phyloP scores from a whole-genome alignment of 2,888 invertebrate genomes.

The Ophioninae sp. region DNA sequence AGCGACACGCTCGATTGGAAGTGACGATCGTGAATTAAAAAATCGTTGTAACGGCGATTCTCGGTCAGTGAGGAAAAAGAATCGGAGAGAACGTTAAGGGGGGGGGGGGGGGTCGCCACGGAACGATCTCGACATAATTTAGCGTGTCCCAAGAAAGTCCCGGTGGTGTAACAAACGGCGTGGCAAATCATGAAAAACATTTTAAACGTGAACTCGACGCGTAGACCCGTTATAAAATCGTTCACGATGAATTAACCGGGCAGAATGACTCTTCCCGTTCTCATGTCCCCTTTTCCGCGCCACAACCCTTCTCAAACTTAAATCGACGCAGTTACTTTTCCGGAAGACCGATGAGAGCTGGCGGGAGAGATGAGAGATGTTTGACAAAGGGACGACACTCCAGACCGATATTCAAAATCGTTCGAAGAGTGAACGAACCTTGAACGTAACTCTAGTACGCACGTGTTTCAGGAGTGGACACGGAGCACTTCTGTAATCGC shows the following conservation, averaged over 20 bases:
- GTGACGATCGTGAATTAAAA: background rate
- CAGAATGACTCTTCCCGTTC: conserved; percentile 28
- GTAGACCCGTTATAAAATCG: conserved; percentile 71
- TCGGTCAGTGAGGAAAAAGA: conserved; percentile 27
- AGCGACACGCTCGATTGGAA: background rate
- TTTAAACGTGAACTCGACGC: background rate
- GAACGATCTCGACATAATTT: conserved; percentile 24
- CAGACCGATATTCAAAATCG: background rate
- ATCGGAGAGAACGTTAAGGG: conserved; percentile 13
- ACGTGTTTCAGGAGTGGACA: too few relatives aligned
- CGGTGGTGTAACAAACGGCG: conserved; percentile 17
- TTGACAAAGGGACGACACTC: background rate
- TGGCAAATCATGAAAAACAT: conserved; percentile 5
- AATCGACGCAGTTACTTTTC: conserved; percentile 60
- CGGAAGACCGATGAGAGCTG: conserved; percentile 59
- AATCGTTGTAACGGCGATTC: background rate
- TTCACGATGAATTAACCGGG: conserved; percentile 73
- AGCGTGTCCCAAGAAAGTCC: conserved; percentile 10
- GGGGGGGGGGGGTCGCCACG: background rate
- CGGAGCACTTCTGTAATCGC: too few relatives aligned
- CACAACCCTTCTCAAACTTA: conserved; percentile 1
- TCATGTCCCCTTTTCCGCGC: background rate
- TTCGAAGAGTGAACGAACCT: background rate
- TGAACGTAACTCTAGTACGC: background rate
- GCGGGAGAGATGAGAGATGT: conserved; percentile 25